A percentile compares a stretch with the other conserved stretches of the same genome.
These are phyloP conservation scores for Drosophila melanosoma DNA, from an alignment of 2,888 invertebrate genomes.

Conservation along the genomic window DNA sequence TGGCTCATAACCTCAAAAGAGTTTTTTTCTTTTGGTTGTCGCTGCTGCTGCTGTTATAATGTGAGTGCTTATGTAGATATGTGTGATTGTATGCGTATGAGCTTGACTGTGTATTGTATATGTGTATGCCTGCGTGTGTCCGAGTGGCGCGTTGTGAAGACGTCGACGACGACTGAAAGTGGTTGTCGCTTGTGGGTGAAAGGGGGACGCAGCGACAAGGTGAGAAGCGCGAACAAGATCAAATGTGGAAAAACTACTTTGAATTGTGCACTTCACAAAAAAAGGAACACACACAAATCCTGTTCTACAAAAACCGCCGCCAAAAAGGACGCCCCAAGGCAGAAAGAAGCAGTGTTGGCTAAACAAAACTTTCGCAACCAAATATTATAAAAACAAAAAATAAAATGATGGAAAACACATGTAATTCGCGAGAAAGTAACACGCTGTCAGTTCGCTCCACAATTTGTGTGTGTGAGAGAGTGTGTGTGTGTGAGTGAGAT, in stretches of 20 bases:
- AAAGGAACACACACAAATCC: conserved; percentile 43
- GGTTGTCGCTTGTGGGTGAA: conserved; percentile 67
- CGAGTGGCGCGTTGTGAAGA: conserved; percentile 66
- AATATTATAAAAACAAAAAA: conserved; percentile 20
- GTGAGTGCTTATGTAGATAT: conserved; percentile 45
- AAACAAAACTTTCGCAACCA: conserved; percentile 23
- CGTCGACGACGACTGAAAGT: conserved; percentile 75
- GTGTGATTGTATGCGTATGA: conserved; percentile 28
- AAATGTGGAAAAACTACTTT: conserved; percentile 81
- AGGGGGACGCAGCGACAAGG: conserved; percentile 61
- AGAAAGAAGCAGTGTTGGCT: conserved; percentile 5
- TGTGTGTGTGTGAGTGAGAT: conserved; percentile 23
- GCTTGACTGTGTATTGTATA: conserved; percentile 5
- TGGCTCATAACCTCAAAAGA: conserved; percentile 79
- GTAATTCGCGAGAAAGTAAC: conserved; percentile 81
- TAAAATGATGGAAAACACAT: conserved; percentile 68
- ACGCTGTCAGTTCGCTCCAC: conserved; percentile 75
- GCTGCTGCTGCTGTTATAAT: conserved; percentile 55
- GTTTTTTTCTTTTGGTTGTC: conserved; percentile 64
- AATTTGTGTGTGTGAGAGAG: conserved; percentile 43
- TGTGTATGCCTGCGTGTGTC: conserved; percentile 42
- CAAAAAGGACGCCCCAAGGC: conserved; percentile 41
- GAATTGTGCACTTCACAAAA: conserved; percentile 52
- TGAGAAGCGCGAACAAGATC: conserved; percentile 70
- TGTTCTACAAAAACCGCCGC: conserved; percentile 41